Evolutionary conservation across 2,888 invertebrate genomes (phyloP), one percentile per base, ranked within the genome.

Genomic region (Heteropelma amictum): DNA sequence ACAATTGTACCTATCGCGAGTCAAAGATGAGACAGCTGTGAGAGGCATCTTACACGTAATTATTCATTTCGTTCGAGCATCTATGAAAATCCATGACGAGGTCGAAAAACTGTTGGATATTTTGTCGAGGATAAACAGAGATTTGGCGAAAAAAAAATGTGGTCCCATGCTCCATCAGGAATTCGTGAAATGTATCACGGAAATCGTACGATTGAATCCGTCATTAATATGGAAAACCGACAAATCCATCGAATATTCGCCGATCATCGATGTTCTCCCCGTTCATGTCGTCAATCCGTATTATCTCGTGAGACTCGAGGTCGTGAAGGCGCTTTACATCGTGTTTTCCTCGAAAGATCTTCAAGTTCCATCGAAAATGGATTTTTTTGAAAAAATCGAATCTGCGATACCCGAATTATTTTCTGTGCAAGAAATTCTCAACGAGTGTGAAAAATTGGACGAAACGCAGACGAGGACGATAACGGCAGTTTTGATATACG

Each of bases 401-500:
- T 56, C 82, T 8, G 83, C 77, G 71, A 82, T 87, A 64, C 64
- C 61, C 28, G 80, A 88, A 17, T 86, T 88, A 69, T 87, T 86
- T 86, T 89, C 85, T 1, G 82, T 91, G 89, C 89, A 90, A 26
- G 83, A 90, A 23, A 84, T 88, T 30, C 81, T 35, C 0, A 38
- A 49, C 33, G 35, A 63, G 4, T 26, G 8, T 1, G 49, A 63
- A 35, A 63, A 26, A 38, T 12, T 26, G 35, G 63, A 63, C 10
- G 38, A 49, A 4, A 10, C n/a, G 6, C 14, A 28, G 12, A 53
- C 87, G 53, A 88, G 86, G 38, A 88, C 90, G 64, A 61, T 60
- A 42, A 92, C 92, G 40, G 90, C 92, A 5, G 87, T 94, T 14
- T 92, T 93, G 54, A 90, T 90, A 28, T 90, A 92, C 74, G 89